Base-by-base conservation (phyloP, 2,113 vertebrate genomes). In the Pseudorhombus dupliciocellatus region DNA sequence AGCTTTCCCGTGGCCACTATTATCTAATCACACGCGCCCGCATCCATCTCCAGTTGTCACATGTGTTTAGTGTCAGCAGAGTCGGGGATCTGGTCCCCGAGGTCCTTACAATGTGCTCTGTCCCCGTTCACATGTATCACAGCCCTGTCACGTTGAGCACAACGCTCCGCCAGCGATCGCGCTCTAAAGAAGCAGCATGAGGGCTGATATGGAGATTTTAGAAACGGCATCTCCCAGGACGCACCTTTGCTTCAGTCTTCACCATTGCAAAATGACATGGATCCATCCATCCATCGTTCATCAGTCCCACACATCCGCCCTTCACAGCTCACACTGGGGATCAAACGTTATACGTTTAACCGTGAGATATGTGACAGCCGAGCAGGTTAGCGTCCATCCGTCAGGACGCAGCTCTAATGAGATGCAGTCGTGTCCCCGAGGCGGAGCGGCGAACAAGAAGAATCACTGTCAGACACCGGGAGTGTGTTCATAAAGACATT, bases 1-100 rank as follows among this genome's bases (percentile, higher is more conserved):
- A 62, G 61, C 66, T 53, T 81, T 73, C 71, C 72, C 1, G 58
- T 52, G 76, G 80, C 75, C 53, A 44, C 26, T 57, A 28, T 89
- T 87, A 87, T 80, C 77, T 75, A 86, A 90, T 40, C 74, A 28
- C 69, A 5, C 57, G 75, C 31, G 52, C 70, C 79, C 84, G 82
- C 67, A 65, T 80, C 73, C 50, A 72, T 84, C 78, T 81, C 78
- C 22, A 53, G 58, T 20, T 88, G 88, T 91, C 87, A 71, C 63
- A 48, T 26, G 54, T 20, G 64, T 55, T 88, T 42, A 84, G 50
- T 1, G 0, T 86, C 74, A 63, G 66, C 66, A 46, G 60, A 53
- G 67, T 62, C 26, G 21, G 53, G 30, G 61, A 73, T 75, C 65
- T 26, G 40, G 68, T 81, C 73, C 80, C 72, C 11, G 8, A 65